These are phyloP conservation scores for Actenoides lindsayi DNA, from an alignment of 2,113 vertebrate species.

Conservation along the genomic window DNA sequence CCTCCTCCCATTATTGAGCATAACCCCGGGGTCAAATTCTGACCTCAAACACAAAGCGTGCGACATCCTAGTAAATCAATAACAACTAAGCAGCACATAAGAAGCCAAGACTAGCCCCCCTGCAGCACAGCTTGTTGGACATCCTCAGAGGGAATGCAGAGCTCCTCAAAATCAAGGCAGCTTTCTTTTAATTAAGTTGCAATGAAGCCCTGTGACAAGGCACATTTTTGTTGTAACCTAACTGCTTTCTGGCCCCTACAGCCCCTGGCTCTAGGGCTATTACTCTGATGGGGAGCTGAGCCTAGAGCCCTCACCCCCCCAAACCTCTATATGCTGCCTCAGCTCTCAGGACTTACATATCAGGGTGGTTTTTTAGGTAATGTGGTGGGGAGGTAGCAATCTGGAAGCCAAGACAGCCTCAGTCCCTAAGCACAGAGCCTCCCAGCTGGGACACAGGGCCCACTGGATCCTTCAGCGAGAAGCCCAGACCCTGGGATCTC, in stretches of 20 bases:
- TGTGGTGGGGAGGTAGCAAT: neutral
- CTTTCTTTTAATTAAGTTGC: neutral
- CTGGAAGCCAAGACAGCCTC: neutral
- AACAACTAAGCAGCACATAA: neutral
- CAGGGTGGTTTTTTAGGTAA: neutral
- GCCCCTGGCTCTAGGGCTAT: neutral
- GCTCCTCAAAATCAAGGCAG: neutral
- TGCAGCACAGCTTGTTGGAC: neutral
- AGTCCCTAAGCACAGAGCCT: neutral
- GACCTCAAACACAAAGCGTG: constrained; percentile 6
- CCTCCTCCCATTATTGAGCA: neutral
- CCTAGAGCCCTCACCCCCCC: neutral
- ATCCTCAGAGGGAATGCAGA: neutral
- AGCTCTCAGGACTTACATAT: neutral
- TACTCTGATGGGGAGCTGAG: neutral
- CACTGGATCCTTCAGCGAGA: neutral
- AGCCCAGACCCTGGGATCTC: neutral
- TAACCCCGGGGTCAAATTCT: constrained; percentile 8
- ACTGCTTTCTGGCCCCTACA: neutral
- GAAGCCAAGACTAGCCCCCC: neutral
- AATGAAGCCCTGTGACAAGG: neutral
- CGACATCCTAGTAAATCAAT: constrained; percentile 12
- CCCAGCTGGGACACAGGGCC: neutral
- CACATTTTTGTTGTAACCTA: neutral
- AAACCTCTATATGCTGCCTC: neutral